Evolutionary conservation across 2,797 vertebrate genomes (phyloP), one percentile per base, ranked within the genome.

Genomic region (Myotis planiceps): DNA sequence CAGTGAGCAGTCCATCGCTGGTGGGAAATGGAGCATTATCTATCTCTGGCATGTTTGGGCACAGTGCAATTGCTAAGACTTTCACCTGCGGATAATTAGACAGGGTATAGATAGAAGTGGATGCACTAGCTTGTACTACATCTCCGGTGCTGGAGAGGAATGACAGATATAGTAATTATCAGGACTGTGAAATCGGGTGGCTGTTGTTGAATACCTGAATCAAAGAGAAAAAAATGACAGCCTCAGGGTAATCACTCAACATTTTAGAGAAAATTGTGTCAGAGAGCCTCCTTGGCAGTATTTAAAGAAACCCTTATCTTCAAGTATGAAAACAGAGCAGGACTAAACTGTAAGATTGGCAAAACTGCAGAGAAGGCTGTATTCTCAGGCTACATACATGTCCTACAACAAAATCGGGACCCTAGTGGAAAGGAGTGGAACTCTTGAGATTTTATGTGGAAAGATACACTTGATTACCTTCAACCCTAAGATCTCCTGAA

Each of bases 201-300:
- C 74, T 78, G 5, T 76, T 71, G 14, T 66, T 63, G 58, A 96
- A 90, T 65, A 63, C 5, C 34, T 27, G n/a, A 42, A 16, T 65
- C 5, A 10, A 86, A 76, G 47, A 92, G 72, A 60, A 49, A 72
- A 79, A 83, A 76, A 47, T n/a, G 66, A 51, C 12, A 74, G 75
- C 63, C 9, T 75, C 21, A 12, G n/a, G 74, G 88, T 47, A 95
- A 65, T 92, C 25, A 66, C 34, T 91, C 66, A 92, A 94, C 69
- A 95, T 82, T 78, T 93, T 88, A 84, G 60, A 96, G 60, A 9
- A 87, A 83, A 87, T 39, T 83, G 9, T 90, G 66, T 84, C 60
- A 71, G 76, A 97, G 32, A 86, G 85, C 63, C 55, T 82, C 80
- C 65, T 19, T 88, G 84, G 51, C 18, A 68, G 9, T 81, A 84